These are phyloP conservation scores for Mungos mungo DNA, from an alignment of 2,113 vertebrate genomes.

Conservation along the genomic window DNA sequence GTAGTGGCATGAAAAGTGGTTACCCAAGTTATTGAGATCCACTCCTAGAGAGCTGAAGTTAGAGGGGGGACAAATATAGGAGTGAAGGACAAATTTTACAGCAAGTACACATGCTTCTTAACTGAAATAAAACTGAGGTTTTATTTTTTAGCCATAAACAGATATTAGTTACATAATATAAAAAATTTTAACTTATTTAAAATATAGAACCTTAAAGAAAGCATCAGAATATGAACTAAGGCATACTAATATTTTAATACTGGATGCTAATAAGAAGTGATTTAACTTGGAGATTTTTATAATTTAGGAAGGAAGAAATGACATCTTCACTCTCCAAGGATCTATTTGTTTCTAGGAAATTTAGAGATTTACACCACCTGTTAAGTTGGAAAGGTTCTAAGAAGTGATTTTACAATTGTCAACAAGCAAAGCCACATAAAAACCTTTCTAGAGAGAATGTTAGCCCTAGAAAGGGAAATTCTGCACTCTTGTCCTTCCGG, in stretches of 20 bases:
- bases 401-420: background rate
- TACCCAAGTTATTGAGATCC: slow-evolving; percentile 13
- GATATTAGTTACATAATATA: background rate
- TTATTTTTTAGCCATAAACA: slow-evolving; percentile 18
- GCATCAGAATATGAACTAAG: background rate
- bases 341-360: slow-evolving; percentile 23
- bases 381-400: slow-evolving; percentile 16
- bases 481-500: background rate
- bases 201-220: background rate
- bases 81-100: background rate
- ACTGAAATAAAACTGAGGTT: background rate
- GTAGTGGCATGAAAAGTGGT: background rate
- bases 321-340: background rate
- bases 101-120: background rate
- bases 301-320: background rate
- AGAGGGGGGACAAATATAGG: background rate
- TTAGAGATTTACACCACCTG: background rate
- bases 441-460: background rate
- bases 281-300: slow-evolving; percentile 4
- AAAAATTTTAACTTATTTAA: background rate
- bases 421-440: background rate
- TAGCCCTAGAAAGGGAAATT: background rate
- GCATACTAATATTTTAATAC: background rate
- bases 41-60: background rate
- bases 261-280: background rate